Percentiles rank a stretch among this genome's conserved stretches.
These are phyloP conservation scores for Podocnemis expansa DNA, from an alignment of 2,113 vertebrate genomes.

Conservation along the genomic window DNA sequence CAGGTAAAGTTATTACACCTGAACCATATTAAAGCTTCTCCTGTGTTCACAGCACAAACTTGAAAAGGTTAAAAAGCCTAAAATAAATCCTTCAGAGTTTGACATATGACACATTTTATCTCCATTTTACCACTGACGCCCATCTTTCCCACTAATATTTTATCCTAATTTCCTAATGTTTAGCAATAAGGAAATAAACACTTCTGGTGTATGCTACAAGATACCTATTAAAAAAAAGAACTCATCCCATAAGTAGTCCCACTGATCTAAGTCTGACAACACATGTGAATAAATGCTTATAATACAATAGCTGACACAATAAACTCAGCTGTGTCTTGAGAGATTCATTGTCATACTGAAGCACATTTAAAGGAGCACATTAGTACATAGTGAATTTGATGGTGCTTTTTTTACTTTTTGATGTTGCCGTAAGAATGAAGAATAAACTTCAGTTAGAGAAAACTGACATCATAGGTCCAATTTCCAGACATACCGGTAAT, in stretches of 20 bases:
- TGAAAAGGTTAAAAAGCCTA: neutral
- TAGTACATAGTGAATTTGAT: neutral
- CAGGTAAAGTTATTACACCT: neutral
- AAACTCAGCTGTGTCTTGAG: neutral
- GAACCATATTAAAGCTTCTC: neutral
- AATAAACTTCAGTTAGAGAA: neutral
- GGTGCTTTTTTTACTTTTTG: neutral
- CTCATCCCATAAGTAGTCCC: neutral
- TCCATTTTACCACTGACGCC: slow-evolving; percentile 2
- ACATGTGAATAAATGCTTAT: neutral
- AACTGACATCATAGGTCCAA: neutral
- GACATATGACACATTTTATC: neutral
- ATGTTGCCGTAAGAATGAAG: neutral
- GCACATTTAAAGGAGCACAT: neutral
- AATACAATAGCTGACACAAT: neutral
- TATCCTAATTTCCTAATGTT: neutral
- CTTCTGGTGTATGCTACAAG: neutral
- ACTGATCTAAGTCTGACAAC: neutral
- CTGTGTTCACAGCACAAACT: neutral
- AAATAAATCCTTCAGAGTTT: neutral
- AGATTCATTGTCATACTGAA: neutral
- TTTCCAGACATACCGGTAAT: neutral
- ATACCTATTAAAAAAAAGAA: neutral
- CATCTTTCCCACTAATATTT: neutral
- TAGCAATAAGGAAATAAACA: neutral